These are phyloP conservation scores for Biston betularia DNA, from an alignment of 2,888 invertebrate genomes.

Conservation along the genomic window DNA sequence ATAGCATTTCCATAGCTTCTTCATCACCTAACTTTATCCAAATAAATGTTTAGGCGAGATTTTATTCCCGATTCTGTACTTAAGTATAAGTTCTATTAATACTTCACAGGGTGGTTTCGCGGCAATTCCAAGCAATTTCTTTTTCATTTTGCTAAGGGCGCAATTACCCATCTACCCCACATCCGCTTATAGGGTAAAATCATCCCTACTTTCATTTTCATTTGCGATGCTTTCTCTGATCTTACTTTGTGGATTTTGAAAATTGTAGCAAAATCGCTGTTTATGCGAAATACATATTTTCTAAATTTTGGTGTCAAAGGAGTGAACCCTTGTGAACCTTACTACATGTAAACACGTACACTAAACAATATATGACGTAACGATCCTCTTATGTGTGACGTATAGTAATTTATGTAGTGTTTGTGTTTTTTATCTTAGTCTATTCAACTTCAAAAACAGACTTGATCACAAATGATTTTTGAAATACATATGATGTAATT, in stretches of 20 bases:
- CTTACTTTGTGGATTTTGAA: conserved; percentile 1
- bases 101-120: conserved; percentile 22
- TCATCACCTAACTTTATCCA: not conserved
- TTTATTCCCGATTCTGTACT: not conserved
- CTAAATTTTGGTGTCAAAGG: too few relatives aligned
- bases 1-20: not conserved
- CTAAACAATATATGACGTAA: too few relatives aligned
- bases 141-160: conserved; percentile 43
- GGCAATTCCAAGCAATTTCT: conserved; percentile 43
- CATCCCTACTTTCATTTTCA: conserved; percentile 29
- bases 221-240: conserved; percentile 16
- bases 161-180: conserved; percentile 38
- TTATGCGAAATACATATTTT: not conserved
- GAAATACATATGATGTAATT: too few relatives aligned
- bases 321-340: too few relatives aligned
- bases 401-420: too few relatives aligned
- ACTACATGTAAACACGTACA: not conserved
- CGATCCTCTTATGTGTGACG: too few relatives aligned
- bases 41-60: not conserved
- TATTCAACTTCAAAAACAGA: too few relatives aligned
- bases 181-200: conserved; percentile 38
- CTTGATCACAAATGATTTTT: too few relatives aligned
- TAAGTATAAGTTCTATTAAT: not conserved
- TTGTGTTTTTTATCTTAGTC: too few relatives aligned
- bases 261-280: not conserved